Conservation (phyloP, 2,888 invertebrate genomes). For the Ganaspis brasiliensis region DNA sequence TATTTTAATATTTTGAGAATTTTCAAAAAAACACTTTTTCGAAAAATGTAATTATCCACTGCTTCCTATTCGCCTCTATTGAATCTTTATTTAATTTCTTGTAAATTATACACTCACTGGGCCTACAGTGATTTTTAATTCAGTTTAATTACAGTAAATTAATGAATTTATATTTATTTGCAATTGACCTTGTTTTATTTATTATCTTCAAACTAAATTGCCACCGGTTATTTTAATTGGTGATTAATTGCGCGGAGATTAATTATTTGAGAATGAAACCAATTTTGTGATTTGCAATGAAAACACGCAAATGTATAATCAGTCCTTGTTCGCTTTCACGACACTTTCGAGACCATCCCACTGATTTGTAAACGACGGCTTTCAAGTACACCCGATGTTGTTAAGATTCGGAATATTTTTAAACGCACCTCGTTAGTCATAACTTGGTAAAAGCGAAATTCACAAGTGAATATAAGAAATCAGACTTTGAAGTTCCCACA, state of each 20-base stretch:
- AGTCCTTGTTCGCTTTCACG: conserved; percentile 24
- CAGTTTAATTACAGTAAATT: too few species aligned
- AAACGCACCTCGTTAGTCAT: background rate
- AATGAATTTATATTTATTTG: background rate
- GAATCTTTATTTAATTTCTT: too few species aligned
- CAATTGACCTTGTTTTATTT: background rate
- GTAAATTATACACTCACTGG: too few species aligned
- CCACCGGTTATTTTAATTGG: conserved; percentile 14
- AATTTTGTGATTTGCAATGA: conserved; percentile 11
- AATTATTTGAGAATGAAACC: background rate
- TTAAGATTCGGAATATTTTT: conserved; percentile 6
- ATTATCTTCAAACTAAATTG: background rate
- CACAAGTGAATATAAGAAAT: background rate
- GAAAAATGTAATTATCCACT: too few species aligned
- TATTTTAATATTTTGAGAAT: too few species aligned
- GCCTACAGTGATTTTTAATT: too few species aligned
- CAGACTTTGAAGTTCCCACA: background rate
- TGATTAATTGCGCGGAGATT: background rate
- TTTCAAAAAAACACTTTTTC: too few species aligned
- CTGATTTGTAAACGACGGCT: conserved; percentile 6
- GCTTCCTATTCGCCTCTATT: too few species aligned
- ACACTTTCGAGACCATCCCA: conserved; percentile 15
- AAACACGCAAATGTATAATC: background rate
- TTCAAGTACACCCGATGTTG: background rate
- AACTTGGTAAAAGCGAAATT: background rate